Percentiles rank a stretch among this genome's conserved stretches.
Evolutionary conservation across 2,888 invertebrate genomes (phyloP).

Genomic region (Syrphus vitripennis): DNA sequence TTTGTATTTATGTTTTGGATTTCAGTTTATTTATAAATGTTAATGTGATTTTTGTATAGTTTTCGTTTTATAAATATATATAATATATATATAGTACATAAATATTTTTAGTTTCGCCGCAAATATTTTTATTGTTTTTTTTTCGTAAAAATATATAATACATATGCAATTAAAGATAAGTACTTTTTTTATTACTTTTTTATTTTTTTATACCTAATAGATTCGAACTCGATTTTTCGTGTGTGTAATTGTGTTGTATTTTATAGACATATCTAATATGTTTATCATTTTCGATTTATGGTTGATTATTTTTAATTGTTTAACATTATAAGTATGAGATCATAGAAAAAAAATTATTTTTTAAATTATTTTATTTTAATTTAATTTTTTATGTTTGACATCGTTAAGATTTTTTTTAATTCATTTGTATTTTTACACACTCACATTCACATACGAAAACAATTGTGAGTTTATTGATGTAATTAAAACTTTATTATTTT

Average conservation of each 20-base stretch:
- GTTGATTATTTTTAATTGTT: constrained; percentile 18
- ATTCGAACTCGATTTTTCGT: not conserved
- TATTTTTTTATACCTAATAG: not conserved
- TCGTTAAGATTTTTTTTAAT: not conserved
- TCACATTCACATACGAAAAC: constrained; percentile 8
- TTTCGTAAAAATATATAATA: constrained; percentile 44
- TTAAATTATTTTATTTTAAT: not conserved
- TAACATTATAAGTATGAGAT: constrained; percentile 60
- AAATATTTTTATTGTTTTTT: constrained; percentile 22
- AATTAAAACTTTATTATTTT: not conserved
- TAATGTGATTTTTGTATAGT: constrained; percentile 2
- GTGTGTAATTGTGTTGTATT: not conserved
- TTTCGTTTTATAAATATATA: constrained; percentile 57
- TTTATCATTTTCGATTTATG: constrained; percentile 31
- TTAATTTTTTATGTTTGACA: constrained; percentile 3
- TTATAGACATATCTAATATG: not conserved
- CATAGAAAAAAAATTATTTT: constrained; percentile 45
- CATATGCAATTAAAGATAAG: constrained; percentile 16
- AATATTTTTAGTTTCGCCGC: constrained; percentile 35
- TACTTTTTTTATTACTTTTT: not conserved
- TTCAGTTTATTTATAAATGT: constrained; percentile 63
- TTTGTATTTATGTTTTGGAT: constrained; percentile 66
- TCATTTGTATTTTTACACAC: not conserved
- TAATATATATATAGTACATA: not conserved
- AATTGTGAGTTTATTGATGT: constrained; percentile 19